Conservation (phyloP, 2,888 invertebrate genomes). For the Schrankia costaestrigalis region DNA sequence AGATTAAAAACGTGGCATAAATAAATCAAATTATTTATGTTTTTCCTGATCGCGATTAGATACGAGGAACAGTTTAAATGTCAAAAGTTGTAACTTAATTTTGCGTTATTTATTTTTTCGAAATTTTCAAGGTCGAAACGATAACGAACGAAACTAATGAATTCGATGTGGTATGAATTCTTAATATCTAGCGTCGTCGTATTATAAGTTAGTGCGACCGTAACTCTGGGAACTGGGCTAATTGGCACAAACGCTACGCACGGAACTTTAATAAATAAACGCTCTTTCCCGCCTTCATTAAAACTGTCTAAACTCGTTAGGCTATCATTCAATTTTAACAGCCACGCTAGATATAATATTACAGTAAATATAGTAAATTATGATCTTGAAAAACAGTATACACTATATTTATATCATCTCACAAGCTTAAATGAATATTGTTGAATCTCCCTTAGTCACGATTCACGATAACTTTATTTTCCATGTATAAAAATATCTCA, state of each 20-base stretch:
- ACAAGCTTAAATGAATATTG: too few species aligned
- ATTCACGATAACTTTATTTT: too few species aligned
- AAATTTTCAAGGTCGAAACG: constrained; percentile 1
- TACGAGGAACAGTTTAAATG: not conserved
- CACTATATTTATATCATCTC: too few species aligned
- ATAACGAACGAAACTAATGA: not conserved
- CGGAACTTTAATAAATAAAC: constrained; percentile 2
- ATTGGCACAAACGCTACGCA: constrained; percentile 5
- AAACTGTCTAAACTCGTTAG: not conserved
- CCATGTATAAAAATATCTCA: too few species aligned
- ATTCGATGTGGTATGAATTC: not conserved
- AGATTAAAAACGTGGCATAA: not conserved
- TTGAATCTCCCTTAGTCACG: too few species aligned
- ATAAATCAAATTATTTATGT: not conserved
- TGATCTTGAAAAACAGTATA: too few species aligned
- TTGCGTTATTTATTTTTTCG: not conserved
- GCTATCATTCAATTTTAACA: too few species aligned
- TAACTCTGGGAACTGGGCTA: constrained; percentile 9
- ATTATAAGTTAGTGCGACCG: constrained; percentile 3
- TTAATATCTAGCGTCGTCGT: not conserved
- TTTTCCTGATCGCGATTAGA: constrained; percentile 2
- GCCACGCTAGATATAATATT: too few species aligned
- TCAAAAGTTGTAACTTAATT: constrained; percentile 1
- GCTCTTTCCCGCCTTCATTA: constrained; percentile 5
- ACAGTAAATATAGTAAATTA: too few species aligned